Conservation (phyloP, 2,113 vertebrate species). For the Rhinoderma darwinii region DNA sequence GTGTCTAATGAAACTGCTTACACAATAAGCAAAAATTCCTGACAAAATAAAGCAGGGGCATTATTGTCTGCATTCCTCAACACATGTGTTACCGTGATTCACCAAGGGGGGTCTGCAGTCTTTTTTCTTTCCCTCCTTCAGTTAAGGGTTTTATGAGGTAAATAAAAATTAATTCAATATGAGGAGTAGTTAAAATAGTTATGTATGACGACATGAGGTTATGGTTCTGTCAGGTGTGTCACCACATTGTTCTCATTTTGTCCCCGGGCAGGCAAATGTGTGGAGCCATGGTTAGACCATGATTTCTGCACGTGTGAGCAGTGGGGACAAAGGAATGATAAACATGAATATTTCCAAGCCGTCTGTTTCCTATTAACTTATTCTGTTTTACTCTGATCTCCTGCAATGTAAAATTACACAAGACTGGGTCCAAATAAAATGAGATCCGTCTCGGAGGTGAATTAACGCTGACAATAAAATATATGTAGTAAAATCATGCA, state of each 20-base stretch:
- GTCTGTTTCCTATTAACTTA: conserved; percentile 35
- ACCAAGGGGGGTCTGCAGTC: conserved; percentile 3
- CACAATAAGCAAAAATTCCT: conserved; percentile 50
- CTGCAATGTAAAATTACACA: conserved; percentile 35
- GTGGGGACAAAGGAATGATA: conserved; percentile 2
- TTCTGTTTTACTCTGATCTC: conserved; percentile 10
- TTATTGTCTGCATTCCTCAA: conserved; percentile 53
- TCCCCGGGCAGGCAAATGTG: background rate
- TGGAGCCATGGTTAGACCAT: background rate
- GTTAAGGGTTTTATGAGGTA: conserved; percentile 38
- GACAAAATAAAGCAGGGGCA: conserved; percentile 34
- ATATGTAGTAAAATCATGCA: background rate
- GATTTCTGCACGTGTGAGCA: background rate
- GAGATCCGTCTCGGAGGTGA: background rate
- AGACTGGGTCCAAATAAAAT: background rate
- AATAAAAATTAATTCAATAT: conserved; percentile 39
- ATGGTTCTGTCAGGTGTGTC: background rate
- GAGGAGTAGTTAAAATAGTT: conserved; percentile 10
- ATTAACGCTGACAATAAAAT: background rate
- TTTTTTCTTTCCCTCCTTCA: background rate
- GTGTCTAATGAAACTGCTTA: conserved; percentile 40
- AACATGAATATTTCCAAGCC: background rate
- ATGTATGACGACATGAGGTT: background rate
- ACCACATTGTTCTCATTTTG: conserved; percentile 6
- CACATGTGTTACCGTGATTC: conserved; percentile 46